phyloP scores from a whole-genome alignment of 2,113 vertebrate genomes.

The Tragelaphus buxtoni region DNA sequence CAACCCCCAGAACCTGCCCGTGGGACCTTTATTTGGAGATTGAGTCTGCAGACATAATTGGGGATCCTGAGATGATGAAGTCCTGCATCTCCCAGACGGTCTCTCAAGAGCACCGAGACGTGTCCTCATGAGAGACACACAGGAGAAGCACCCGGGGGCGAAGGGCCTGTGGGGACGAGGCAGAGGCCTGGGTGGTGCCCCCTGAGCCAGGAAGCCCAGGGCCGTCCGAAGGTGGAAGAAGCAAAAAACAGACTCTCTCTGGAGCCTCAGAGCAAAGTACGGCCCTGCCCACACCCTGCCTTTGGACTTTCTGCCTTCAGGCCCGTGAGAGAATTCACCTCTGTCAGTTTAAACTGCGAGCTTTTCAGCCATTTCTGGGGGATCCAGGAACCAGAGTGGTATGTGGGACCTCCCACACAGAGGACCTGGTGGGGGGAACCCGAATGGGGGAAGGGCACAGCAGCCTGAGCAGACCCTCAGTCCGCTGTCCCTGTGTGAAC shows the following conservation, averaged over 20 bases:
- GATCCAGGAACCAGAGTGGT: neutral
- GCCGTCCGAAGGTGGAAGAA: neutral
- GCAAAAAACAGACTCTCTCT: neutral
- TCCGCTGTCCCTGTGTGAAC: neutral
- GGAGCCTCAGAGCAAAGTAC: neutral
- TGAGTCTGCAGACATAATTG: neutral
- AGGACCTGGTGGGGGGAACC: no score
- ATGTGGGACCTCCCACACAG: no score
- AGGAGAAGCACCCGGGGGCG: neutral
- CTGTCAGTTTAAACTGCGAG: neutral
- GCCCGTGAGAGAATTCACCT: neutral
- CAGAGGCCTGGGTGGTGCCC: no score
- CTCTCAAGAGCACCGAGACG: neutral
- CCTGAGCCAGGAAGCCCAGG: accelerated
- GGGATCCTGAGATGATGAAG: neutral
- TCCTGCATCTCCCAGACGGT: neutral
- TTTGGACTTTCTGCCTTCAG: neutral
- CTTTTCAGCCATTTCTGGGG: neutral
- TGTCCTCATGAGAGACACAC: neutral
- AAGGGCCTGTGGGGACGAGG: accelerated
- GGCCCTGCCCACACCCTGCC: neutral
- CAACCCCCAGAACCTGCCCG: neutral
- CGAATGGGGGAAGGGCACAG: accelerated
- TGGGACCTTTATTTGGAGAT: neutral
- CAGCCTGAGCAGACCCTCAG: neutral